These are phyloP conservation scores for Meloidogyne exigua DNA, from an alignment of 1,140 invertebrate species.

Conservation along the genomic window DNA sequence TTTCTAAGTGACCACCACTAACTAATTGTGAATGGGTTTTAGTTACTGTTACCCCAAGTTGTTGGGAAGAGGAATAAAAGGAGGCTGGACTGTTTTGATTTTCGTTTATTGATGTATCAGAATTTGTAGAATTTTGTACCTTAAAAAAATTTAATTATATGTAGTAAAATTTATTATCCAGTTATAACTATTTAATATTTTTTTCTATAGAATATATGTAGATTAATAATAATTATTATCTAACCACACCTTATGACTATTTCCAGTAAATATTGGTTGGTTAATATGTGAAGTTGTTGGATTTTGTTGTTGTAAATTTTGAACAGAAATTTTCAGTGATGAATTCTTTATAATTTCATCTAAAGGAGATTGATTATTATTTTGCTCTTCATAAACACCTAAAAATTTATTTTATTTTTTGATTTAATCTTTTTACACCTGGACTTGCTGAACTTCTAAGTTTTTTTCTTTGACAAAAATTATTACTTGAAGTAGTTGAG, in stretches of 20 bases:
- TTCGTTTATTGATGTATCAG: not conserved
- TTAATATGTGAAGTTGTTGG: not conserved
- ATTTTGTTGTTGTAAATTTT: not conserved
- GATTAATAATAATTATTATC: no score
- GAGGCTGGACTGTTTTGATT: not conserved
- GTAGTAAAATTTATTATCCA: no score
- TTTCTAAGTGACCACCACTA: slow-evolving; percentile 2
- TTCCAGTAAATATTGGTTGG: no score
- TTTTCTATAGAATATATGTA: no score
- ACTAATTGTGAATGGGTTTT: slow-evolving; percentile 11
- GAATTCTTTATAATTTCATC: not conserved
- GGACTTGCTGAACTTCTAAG: not conserved
- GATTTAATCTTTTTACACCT: not conserved
- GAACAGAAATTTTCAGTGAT: not conserved
- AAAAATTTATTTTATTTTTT: not conserved
- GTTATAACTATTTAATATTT: no score
- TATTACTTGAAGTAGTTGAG: not conserved
- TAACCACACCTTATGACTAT: not conserved
- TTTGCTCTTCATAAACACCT: not conserved
- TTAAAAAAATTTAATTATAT: not conserved
- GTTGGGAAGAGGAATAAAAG: not conserved
- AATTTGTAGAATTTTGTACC: not conserved
- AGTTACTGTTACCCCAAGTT: not conserved
- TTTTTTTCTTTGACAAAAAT: not conserved
- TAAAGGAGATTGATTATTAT: not conserved